Conservation (phyloP, 2,797 vertebrate genomes). For the Molossus molossus region DNA sequence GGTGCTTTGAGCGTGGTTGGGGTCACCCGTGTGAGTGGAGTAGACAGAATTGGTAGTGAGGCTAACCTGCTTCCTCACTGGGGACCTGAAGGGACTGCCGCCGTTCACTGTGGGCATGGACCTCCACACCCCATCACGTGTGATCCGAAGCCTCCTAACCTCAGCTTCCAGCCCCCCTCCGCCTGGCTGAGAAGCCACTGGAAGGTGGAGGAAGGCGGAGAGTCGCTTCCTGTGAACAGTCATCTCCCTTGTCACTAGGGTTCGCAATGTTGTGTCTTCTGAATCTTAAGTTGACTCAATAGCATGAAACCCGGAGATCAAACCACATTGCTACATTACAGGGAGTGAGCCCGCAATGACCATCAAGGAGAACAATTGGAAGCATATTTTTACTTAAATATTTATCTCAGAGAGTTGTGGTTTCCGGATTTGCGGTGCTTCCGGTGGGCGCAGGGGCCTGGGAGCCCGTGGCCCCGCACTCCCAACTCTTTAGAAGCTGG, state of each 20-base stretch:
- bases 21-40: neutral
- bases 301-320: conserved; percentile 64
- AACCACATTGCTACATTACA: conserved; percentile 50
- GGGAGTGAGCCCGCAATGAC: conserved; percentile 58
- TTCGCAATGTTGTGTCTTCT: conserved; percentile 53
- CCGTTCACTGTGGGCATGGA: neutral
- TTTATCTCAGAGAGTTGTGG: conserved; percentile 75
- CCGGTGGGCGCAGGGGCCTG: neutral
- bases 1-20: neutral
- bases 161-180: neutral
- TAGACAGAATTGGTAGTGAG: neutral
- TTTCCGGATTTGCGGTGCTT: conserved; percentile 57
- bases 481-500: conserved; percentile 35
- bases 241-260: neutral
- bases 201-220: neutral
- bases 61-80: neutral
- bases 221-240: neutral
- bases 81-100: neutral
- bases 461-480: conserved; percentile 39
- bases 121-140: neutral
- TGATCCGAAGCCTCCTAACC: neutral
- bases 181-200: neutral
- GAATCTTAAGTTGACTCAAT: conserved; percentile 70
- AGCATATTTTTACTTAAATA: conserved; percentile 79
- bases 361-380: conserved; percentile 63